Evolutionary conservation across 2,797 vertebrate genomes (phyloP), one percentile per base, ranked within the genome.

Genomic region (Squalus acanthias): DNA sequence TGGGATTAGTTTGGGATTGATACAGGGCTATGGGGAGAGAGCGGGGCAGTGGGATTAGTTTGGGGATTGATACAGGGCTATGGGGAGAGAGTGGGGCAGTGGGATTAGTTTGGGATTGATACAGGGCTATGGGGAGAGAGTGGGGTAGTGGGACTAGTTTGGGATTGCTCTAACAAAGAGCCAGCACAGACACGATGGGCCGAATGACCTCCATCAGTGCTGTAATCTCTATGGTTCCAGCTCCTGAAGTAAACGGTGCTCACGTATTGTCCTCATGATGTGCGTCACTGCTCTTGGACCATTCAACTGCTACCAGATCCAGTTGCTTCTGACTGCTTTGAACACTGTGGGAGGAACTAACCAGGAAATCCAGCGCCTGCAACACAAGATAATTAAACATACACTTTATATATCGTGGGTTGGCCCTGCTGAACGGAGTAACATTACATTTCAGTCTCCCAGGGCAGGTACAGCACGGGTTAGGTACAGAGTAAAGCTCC

Each of bases 341-440:
- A 97, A 99, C 97, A n/a, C 96, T 97, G 15, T 97, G 97, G 53
- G 97, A 96, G 85, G 98, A 99, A 46, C 97, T 97, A 0, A 97
- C 98, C 95, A 99, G 97, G 96, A 98, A 98, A 96, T 98, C 97
- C 0, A 97, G 96, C 33, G 98, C 97, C 99, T 99, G 96, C 33
- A 0, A 5, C 17, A 65, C 46, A 70, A 74, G 24, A 67, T 24
- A 69, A 39, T 69, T 22, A 46, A 93, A 93, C 65, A 69, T 67
- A 69, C n/a, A 93, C 39, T 53, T 9, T 74, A 29, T 74, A 74
- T 10, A 74, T 33, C 9, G 26, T 13, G 0, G 9, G 9, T 63
- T 63, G 6, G 24, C 53, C 88, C 8, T 60, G 24, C 50, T 29
- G 24, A 29, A 89, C 1, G 57, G 53, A 12, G 20, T 72, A 72